These are phyloP conservation scores for Onychorhynchus coronatus DNA, from an alignment of 2,113 vertebrate genomes.

Conservation along the genomic window DNA sequence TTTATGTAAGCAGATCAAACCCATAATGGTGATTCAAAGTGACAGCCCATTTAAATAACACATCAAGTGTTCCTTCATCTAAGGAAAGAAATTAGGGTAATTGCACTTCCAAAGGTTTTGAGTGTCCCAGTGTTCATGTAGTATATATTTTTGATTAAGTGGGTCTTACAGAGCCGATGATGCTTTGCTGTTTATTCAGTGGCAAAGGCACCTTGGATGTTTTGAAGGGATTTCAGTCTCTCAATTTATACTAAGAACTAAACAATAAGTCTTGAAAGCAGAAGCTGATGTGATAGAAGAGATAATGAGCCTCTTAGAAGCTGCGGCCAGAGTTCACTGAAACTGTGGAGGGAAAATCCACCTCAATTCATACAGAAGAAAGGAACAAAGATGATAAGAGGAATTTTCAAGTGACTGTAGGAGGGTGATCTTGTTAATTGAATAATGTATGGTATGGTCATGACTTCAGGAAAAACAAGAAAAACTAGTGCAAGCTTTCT, in stretches of 20 bases:
- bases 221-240: slow-evolving; percentile 47
- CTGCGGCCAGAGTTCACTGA: slow-evolving; percentile 22
- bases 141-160: slow-evolving; percentile 30
- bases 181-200: slow-evolving; percentile 1
- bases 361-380: slow-evolving; percentile 41
- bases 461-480: background rate
- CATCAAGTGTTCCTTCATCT: background rate
- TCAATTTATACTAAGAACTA: slow-evolving; percentile 24
- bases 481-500: background rate
- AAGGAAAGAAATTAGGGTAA: slow-evolving; percentile 21
- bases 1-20: slow-evolving; percentile 34
- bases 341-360: slow-evolving; percentile 31
- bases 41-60: slow-evolving; percentile 19
- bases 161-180: background rate
- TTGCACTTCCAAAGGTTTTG: background rate
- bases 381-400: slow-evolving; percentile 38
- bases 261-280: slow-evolving; percentile 59
- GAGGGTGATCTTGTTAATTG: slow-evolving; percentile 41
- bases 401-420: slow-evolving; percentile 31
- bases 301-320: slow-evolving; percentile 64
- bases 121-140: background rate
- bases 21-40: slow-evolving; percentile 39
- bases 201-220: slow-evolving; percentile 44
- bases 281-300: slow-evolving; percentile 34
- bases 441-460: background rate